These are phyloP conservation scores for Sicus ferrugineus DNA, from an alignment of 2,888 invertebrate genomes.

Conservation along the genomic window DNA sequence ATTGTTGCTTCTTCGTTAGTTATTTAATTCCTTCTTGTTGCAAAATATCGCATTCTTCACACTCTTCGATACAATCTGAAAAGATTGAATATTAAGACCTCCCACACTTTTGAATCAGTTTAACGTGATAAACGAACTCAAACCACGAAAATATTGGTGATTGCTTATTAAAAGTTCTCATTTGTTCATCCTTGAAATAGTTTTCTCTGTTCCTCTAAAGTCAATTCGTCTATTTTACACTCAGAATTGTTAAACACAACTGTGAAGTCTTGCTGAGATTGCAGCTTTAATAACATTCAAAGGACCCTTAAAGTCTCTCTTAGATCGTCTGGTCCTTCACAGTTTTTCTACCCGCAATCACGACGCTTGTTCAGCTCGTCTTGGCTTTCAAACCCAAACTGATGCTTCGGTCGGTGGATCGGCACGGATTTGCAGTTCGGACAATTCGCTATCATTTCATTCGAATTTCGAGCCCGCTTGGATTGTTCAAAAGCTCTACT, in stretches of 20 bases:
- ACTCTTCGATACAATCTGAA: background rate
- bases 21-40: background rate
- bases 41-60: background rate
- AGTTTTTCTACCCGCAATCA: background rate
- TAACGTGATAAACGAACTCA: background rate
- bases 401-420: conserved; percentile 10
- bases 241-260: too few species aligned
- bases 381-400: conserved; percentile 26
- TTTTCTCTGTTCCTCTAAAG: background rate
- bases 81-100: conserved; percentile 4
- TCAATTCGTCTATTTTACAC: too few species aligned
- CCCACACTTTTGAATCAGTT: conserved; percentile 1
- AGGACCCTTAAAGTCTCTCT: too few species aligned
- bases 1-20: background rate
- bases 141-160: too few species aligned
- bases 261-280: too few species aligned
- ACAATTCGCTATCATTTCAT: conserved; percentile 1
- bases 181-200: background rate
- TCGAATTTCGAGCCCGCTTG: conserved; percentile 12
- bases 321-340: too few species aligned
- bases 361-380: background rate
- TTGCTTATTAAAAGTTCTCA: background rate
- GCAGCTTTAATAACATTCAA: too few species aligned
- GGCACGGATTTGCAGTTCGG: conserved; percentile 21
- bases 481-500: conserved; percentile 13